Conservation (phyloP, 2,113 vertebrate genomes). For the Caracal caracal region DNA sequence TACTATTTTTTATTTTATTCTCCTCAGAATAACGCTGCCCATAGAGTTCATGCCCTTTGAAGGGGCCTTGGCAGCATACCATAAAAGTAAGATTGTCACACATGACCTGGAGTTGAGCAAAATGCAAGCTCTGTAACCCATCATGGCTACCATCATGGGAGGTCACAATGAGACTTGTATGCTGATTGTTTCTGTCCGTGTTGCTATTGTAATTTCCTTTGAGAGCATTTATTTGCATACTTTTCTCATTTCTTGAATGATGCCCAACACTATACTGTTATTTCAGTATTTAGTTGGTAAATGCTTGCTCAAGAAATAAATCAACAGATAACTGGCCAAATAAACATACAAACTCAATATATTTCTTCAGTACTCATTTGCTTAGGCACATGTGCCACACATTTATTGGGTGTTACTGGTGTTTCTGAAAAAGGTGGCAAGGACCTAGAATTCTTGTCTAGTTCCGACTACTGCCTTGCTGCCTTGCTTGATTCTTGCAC, state of each 20-base stretch:
- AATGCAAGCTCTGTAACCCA: background rate
- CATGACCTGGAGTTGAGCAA: background rate
- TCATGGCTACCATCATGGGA: background rate
- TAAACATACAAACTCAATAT: background rate
- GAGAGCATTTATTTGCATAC: background rate
- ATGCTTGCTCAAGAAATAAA: background rate
- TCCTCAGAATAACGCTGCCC: background rate
- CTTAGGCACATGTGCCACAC: background rate
- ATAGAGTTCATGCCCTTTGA: background rate
- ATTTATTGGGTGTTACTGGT: background rate
- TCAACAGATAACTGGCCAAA: background rate
- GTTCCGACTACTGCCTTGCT: background rate
- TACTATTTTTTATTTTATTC: background rate
- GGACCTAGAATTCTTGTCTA: background rate
- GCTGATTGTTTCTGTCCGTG: background rate
- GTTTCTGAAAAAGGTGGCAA: background rate
- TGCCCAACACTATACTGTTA: background rate
- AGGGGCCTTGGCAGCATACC: background rate
- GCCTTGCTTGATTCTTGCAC: background rate
- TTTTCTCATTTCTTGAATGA: background rate
- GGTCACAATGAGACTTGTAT: background rate
- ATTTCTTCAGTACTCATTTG: background rate
- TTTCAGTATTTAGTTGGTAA: background rate
- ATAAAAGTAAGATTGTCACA: background rate
- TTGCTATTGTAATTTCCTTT: background rate